A percentile compares a stretch with the other conserved stretches of the same genome.
phyloP scores from a whole-genome alignment of 1,140 invertebrate genomes.

The Popillia japonica region DNA sequence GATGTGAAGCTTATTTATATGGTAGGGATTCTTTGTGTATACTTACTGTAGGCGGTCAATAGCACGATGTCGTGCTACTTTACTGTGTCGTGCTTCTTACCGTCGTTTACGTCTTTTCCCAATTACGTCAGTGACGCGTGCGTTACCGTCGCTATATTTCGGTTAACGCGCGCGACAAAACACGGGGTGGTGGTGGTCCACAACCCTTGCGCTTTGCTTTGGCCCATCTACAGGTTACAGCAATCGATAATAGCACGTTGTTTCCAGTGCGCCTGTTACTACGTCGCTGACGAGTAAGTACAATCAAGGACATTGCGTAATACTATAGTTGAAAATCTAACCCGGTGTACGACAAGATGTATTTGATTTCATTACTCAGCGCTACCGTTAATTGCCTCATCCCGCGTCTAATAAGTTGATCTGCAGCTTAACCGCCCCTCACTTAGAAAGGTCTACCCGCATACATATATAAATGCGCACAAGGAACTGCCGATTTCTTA shows the following conservation, averaged over 20 bases:
- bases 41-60: background rate
- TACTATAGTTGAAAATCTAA: background rate
- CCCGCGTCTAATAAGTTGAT: background rate
- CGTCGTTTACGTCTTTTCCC: background rate
- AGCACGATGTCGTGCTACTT: background rate
- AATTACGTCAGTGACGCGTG: background rate
- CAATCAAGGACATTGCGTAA: slow-evolving; percentile 13
- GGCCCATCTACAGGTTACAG: slow-evolving; percentile 15
- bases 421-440: background rate
- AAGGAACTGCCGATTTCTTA: no score
- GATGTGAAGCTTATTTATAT: no score
- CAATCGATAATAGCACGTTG: slow-evolving; percentile 4
- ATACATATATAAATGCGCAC: background rate
- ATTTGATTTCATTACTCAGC: background rate
- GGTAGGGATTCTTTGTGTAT: no score
- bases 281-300: background rate
- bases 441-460: background rate
- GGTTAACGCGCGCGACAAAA: background rate
- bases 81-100: background rate
- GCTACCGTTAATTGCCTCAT: background rate
- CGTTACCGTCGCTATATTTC: background rate
- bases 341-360: background rate
- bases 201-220: background rate
- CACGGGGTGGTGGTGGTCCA: background rate
- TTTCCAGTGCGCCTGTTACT: slow-evolving; percentile 29